phyloP scores from a whole-genome alignment of 2,888 invertebrate genomes.

The Electrophaes corylata region DNA sequence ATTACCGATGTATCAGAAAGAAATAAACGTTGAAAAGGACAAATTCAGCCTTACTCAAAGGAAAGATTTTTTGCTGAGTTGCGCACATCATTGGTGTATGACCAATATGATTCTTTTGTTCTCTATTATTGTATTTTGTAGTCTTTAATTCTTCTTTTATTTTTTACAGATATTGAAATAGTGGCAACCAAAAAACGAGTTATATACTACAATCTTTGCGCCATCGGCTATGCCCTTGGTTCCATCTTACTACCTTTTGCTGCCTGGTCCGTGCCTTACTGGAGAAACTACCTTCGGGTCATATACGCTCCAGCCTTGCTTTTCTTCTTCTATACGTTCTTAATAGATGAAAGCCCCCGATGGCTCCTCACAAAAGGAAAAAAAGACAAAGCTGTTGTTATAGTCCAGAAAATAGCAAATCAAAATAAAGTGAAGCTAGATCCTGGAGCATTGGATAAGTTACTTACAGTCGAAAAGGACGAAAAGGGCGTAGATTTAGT shows the following conservation, averaged over 20 bases:
- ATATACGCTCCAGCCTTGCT: slow-evolving; percentile 88
- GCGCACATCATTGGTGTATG: no score
- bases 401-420: slow-evolving; percentile 86
- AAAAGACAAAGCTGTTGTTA: slow-evolving; percentile 85
- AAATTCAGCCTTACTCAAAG: no score
- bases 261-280: slow-evolving; percentile 83
- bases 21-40: no score
- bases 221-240: slow-evolving; percentile 58
- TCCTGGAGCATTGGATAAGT: slow-evolving; percentile 51
- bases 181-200: slow-evolving; percentile 63
- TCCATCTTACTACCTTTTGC: slow-evolving; percentile 51
- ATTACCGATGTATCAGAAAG: no score
- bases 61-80: no score
- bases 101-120: no score
- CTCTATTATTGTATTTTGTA: no score
- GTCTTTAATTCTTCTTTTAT: no score
- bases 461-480: slow-evolving; percentile 41
- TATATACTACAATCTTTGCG: slow-evolving; percentile 54
- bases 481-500: slow-evolving; percentile 50
- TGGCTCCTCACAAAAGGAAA: slow-evolving; percentile 90
- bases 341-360: slow-evolving; percentile 90
- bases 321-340: slow-evolving; percentile 86
- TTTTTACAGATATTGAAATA: slow-evolving; percentile 62
- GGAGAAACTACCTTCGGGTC: slow-evolving; percentile 87
- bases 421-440: slow-evolving; percentile 64